phyloP scores from a whole-genome alignment of 1,140 invertebrate species.

The Camponotus floridanus region DNA sequence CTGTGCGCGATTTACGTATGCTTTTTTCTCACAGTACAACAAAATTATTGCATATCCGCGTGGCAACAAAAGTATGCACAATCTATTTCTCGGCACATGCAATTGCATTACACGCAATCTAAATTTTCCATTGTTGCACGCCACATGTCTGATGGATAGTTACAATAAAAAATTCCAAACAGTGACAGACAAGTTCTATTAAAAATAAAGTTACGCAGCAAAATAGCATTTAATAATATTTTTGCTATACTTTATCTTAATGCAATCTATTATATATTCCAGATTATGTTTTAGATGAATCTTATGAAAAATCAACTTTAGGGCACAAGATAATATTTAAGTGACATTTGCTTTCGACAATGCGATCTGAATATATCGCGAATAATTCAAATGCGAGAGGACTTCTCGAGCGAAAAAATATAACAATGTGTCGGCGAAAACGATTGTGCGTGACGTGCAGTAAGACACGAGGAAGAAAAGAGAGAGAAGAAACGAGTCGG shows the following conservation, averaged over 20 bases:
- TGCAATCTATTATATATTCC: no score
- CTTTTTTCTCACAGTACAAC: constrained; percentile 43
- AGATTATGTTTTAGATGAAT: neutral
- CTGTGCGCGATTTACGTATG: neutral
- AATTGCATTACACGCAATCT: constrained; percentile 33
- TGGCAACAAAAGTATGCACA: constrained; percentile 9
- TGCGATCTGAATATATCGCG: neutral
- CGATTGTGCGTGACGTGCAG: constrained; percentile 33
- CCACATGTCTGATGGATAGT: neutral
- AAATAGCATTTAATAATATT: constrained; percentile 3
- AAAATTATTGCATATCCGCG: constrained; percentile 27
- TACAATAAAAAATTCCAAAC: neutral
- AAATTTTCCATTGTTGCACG: constrained; percentile 1
- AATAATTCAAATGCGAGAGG: neutral
- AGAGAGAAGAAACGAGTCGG: neutral
- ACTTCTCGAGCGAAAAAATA: neutral
- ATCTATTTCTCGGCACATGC: constrained; percentile 22
- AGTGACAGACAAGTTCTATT: neutral
- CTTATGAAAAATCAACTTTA: constrained; percentile 10
- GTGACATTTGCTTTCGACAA: neutral
- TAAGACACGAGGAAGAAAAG: constrained; percentile 16
- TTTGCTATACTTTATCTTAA: no score
- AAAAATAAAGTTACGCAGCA: neutral
- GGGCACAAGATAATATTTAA: neutral
- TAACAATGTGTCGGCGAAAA: constrained; percentile 1